Conservation (phyloP, 2,888 invertebrate species). For the Cybosia mesomella region DNA sequence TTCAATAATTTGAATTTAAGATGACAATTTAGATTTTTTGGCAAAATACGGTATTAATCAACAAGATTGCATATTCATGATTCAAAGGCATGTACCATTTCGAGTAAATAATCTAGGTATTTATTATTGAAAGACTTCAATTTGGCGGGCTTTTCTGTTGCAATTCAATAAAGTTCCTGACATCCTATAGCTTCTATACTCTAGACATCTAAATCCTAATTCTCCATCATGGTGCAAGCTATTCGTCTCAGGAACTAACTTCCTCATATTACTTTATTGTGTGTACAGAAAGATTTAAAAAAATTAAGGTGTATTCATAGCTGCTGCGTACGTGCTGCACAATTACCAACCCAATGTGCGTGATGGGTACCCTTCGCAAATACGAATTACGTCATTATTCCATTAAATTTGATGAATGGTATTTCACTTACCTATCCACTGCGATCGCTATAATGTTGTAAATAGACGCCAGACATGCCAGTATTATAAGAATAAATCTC, state of each 20-base stretch:
- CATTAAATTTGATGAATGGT: conserved; percentile 24
- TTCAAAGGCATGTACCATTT: background rate
- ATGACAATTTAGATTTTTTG: background rate
- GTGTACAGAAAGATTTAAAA: too few species aligned
- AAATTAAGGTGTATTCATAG: background rate
- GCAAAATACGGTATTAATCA: background rate
- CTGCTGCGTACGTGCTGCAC: background rate
- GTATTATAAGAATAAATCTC: conserved; percentile 91
- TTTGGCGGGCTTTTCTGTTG: background rate
- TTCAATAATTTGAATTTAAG: too few species aligned
- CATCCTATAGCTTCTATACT: too few species aligned
- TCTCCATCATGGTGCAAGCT: too few species aligned
- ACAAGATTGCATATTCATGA: background rate
- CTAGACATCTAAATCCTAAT: too few species aligned
- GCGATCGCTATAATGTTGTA: conserved; percentile 93
- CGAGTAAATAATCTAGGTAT: background rate
- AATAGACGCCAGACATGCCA: conserved; percentile 93
- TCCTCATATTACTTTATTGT: too few species aligned
- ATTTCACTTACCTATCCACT: conserved; percentile 87
- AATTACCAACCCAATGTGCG: background rate
- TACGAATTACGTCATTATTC: conserved; percentile 1
- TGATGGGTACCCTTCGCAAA: background rate
- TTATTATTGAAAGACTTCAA: background rate
- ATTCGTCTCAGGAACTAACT: too few species aligned
- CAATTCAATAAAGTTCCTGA: too few species aligned